These are phyloP conservation scores for Lasioglossum calceatum DNA, from an alignment of 2,888 invertebrate genomes.

Conservation along the genomic window DNA sequence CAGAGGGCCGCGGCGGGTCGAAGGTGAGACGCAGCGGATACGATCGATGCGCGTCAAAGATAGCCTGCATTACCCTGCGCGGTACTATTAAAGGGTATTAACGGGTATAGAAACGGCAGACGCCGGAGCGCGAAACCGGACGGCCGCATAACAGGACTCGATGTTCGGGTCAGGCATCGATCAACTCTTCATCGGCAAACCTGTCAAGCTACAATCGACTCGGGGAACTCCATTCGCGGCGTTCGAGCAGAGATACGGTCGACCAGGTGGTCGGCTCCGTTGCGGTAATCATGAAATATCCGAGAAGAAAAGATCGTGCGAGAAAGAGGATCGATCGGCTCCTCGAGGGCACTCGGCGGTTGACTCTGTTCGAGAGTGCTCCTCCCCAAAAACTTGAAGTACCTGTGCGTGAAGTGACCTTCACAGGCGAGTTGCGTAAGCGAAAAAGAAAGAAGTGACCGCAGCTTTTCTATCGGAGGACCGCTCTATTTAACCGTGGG, in stretches of 20 bases:
- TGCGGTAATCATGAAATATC: not conserved
- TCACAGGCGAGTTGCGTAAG: not conserved
- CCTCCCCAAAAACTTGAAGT: not conserved
- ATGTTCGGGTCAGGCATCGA: conserved; percentile 1
- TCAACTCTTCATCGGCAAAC: conserved; percentile 1
- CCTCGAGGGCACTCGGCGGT: not conserved
- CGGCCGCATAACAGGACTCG: not conserved
- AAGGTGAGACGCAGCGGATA: not conserved
- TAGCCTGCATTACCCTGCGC: not conserved
- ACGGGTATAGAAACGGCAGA: not conserved
- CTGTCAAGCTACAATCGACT: not conserved
- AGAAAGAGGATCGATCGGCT: not conserved
- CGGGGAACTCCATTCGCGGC: not conserved
- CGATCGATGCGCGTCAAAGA: conserved; percentile 17
- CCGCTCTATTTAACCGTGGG: conserved; percentile 39
- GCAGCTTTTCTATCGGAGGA: conserved; percentile 31
- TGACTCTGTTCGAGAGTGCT: not conserved
- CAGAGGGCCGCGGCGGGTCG: not conserved
- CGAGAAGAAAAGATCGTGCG: not conserved
- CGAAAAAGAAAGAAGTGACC: conserved; percentile 26
- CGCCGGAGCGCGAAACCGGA: not conserved
- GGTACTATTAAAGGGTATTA: conserved; percentile 5
- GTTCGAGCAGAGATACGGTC: not conserved
- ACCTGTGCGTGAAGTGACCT: not conserved
- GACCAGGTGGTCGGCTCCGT: not conserved